Evolutionary conservation across 2,797 vertebrate genomes (phyloP), one percentile per base, ranked within the genome.

Genomic region (Hafferia zeledoni): DNA sequence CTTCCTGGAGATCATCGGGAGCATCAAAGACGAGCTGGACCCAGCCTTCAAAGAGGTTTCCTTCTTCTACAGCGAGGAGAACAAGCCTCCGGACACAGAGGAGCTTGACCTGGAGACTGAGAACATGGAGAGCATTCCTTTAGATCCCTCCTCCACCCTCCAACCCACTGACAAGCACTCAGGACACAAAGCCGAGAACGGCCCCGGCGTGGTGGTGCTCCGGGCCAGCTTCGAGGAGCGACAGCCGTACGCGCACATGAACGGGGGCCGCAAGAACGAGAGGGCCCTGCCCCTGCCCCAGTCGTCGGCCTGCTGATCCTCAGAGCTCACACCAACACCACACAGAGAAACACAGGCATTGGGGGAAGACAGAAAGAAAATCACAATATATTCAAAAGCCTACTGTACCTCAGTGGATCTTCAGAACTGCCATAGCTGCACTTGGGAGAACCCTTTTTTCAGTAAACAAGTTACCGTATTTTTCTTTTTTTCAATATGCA

Each of bases 1-100:
- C 87, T 99, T 99, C 98, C 98, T 99, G 97, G 99, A 99, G 96
- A 99, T 99, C 91, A 99, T 99, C 76, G 98, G 97, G 96, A 99
- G 99, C 98, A 98, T 99, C 96, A 99, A 99, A 83, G 99, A 99
- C 0, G 99, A 99, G 90, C 96, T 99, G 98, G 99, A 99, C 68
- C 98, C 99, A 1, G 98, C 98, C 9, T 99, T 99, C 97, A 98
- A 97, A 89, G 99, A 99, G 97, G 98, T 99, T 84, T 99, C 99
- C 97, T 99, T 99, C 98, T 99, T 99, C 98, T 99, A 99, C 98
- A 99, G 99, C 1, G 99, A 99, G 78, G 99, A 99, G 97, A 99
- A 99, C 98, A 99, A 99, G 97, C 99, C 99, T 1, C 99, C 99
- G 0, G 99, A 99, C 91, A 98, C 98, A 0, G 99, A 99, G 96